Base-by-base conservation (phyloP, 2,888 invertebrate species). In the Dryococelus australis region DNA sequence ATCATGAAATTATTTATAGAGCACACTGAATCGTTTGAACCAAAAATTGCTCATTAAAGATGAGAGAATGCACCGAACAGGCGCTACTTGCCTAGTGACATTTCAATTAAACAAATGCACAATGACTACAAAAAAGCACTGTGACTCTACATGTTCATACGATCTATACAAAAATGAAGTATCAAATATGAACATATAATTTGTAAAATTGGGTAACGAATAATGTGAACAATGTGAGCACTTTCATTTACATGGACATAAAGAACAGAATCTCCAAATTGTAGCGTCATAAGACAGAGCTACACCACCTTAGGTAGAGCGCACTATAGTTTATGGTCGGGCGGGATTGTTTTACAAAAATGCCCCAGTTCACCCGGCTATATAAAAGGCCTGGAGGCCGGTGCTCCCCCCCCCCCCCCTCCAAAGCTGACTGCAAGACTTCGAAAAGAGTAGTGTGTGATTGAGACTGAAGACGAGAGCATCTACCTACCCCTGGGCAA, bases 221-320 rank as follows among this genome's bases (percentile, higher is more conserved):
- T n/a, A 84, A 84, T 84, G 84, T 43, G 84, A 84, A 84, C 84
- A 84, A 84, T 84, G 35, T n/a, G 84, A 84, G 84, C 20, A 84
- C 28, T 28, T 84, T 84, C 35, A 84, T 84, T 84, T 84, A 24
- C 84, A 27, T 43, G 84, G 26, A 24, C 84, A 28, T 28, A 84
- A 84, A 27, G 35, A 26, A 35, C 26, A 84, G 16, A 65, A 65
- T 65, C 8, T 65, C 65, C 65, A 16, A 65, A n/a, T n/a, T n/a
- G n/a, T n/a, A n/a, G n/a, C n/a, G n/a, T n/a, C n/a, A n/a, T n/a
- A n/a, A n/a, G n/a, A n/a, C n/a, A n/a, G n/a, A n/a, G n/a, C n/a
- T n/a, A n/a, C n/a, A n/a, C n/a, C n/a, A n/a, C n/a, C n/a, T n/a
- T n/a, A n/a, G n/a, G n/a, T n/a, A n/a, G n/a, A n/a, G n/a, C n/a